These are phyloP conservation scores for Muscicapa comitata DNA, from an alignment of 2,797 vertebrate genomes.

Conservation along the genomic window DNA sequence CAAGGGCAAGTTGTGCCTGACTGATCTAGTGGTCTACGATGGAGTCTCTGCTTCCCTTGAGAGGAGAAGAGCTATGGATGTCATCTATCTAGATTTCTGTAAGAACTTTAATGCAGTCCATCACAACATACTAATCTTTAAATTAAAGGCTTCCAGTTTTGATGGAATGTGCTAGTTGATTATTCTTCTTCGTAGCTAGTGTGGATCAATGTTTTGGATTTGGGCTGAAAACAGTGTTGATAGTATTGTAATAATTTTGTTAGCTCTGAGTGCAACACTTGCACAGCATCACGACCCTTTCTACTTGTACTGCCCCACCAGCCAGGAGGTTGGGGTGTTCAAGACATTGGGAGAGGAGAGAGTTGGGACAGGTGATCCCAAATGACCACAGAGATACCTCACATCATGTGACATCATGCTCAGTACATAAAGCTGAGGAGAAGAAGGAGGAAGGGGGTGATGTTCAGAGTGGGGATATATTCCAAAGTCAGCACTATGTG, in stretches of 20 bases:
- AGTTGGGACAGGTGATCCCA: neutral
- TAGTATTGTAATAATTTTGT: neutral
- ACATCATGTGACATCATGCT: neutral
- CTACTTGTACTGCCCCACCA: neutral
- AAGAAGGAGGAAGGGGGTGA: neutral
- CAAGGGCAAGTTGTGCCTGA: neutral
- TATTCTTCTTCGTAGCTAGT: neutral
- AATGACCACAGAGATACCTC: neutral
- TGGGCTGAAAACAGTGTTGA: neutral
- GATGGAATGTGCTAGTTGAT: neutral
- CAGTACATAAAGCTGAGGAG: neutral
- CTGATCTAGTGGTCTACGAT: rapidly evolving
- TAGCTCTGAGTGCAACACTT: neutral
- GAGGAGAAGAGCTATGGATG: neutral
- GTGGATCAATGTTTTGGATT: neutral
- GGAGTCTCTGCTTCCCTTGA: neutral
- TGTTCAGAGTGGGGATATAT: neutral
- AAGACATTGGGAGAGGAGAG: neutral
- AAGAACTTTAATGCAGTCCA: neutral
- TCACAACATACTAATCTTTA: neutral
- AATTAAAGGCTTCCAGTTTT: neutral
- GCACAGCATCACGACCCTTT: rapidly evolving
- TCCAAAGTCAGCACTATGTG: neutral
- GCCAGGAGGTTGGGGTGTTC: neutral
- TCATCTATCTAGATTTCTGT: neutral